These are phyloP conservation scores for Eumacrocentrus americanus DNA, from an alignment of 2,888 invertebrate genomes.

Conservation along the genomic window DNA sequence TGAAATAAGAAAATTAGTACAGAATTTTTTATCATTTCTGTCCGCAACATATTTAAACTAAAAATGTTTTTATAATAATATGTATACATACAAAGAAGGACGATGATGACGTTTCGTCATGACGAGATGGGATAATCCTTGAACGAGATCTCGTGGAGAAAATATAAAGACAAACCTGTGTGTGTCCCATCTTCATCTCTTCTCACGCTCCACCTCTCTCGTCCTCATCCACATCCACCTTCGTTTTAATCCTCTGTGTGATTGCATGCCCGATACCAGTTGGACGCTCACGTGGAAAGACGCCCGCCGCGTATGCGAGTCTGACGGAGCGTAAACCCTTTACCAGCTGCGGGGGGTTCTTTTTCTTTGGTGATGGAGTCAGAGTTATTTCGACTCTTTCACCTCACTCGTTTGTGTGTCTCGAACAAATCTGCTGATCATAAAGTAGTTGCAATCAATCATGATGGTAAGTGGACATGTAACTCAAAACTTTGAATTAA, in stretches of 20 bases:
- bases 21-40: too few relatives aligned
- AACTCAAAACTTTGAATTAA: slow-evolving; percentile 6
- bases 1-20: neutral
- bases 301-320: slow-evolving; percentile 50
- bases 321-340: slow-evolving; percentile 57
- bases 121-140: slow-evolving; percentile 27
- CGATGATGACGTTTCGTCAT: slow-evolving; percentile 15
- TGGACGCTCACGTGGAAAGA: slow-evolving; percentile 57
- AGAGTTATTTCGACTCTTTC: slow-evolving; percentile 32
- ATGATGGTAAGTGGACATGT: neutral
- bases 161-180: slow-evolving; percentile 43
- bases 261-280: slow-evolving; percentile 58
- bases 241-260: slow-evolving; percentile 57
- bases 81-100: slow-evolving; percentile 9
- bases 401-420: neutral
- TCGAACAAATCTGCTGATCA: slow-evolving; percentile 7
- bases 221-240: slow-evolving; percentile 42
- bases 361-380: slow-evolving; percentile 11
- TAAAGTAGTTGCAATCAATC: slow-evolving; percentile 18
- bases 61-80: too few relatives aligned
- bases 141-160: slow-evolving; percentile 23
- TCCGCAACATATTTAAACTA: too few relatives aligned
- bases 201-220: slow-evolving; percentile 35
- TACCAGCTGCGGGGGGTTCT: slow-evolving; percentile 56
- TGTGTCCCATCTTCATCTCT: slow-evolving; percentile 29